Evolutionary conservation across 2,113 vertebrate genomes (phyloP).

Genomic region (Megalops atlanticus): DNA sequence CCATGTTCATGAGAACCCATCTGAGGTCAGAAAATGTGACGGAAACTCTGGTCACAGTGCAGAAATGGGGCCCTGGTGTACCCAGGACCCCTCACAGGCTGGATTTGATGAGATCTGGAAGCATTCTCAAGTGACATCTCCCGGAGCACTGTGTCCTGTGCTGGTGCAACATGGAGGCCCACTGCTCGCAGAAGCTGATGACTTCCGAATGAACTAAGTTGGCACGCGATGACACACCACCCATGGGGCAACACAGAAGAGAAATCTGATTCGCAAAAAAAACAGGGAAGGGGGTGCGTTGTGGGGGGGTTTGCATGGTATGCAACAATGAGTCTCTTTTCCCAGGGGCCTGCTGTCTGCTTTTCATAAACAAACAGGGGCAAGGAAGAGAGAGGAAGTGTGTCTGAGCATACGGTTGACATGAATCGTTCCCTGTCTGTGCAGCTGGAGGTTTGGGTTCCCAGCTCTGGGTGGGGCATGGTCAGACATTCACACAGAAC

Average conservation of each 20-base stretch:
- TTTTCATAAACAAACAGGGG: neutral
- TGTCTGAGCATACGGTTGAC: neutral
- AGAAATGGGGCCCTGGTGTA: no score
- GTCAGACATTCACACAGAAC: neutral
- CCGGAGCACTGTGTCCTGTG: neutral
- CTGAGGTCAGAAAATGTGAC: neutral
- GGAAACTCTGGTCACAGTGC: no score
- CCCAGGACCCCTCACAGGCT: no score
- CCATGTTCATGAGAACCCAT: neutral
- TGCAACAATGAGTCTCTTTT: neutral
- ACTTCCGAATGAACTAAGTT: neutral
- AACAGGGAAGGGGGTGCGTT: no score
- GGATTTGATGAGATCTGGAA: no score
- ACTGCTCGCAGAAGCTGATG: neutral
- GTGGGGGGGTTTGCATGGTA: neutral
- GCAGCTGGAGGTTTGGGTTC: neutral
- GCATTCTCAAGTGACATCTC: neutral
- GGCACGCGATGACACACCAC: neutral
- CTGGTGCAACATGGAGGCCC: neutral
- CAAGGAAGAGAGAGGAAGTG: constrained; percentile 16
- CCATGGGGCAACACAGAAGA: neutral
- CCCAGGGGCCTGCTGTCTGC: neutral
- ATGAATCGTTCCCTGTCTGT: neutral
- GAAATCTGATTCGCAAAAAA: neutral
- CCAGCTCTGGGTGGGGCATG: neutral